phyloP scores from a whole-genome alignment of 2,888 invertebrate species.

The Himalopsyche tibetana region DNA sequence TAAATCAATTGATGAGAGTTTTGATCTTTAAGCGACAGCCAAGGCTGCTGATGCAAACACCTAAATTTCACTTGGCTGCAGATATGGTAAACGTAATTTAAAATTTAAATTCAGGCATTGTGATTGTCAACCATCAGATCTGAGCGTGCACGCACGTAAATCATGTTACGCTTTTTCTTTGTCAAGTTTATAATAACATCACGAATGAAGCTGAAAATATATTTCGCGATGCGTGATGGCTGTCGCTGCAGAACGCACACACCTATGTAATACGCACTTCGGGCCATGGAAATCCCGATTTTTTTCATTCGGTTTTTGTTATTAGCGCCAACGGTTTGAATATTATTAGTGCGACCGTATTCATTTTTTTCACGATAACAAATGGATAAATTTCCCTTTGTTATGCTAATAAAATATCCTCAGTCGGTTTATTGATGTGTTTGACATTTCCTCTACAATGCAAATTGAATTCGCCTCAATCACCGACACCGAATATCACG shows the following conservation, averaged over 20 bases:
- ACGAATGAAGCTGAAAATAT: slow-evolving; percentile 20
- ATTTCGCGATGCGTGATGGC: slow-evolving; percentile 21
- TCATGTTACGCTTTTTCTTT: slow-evolving; percentile 20
- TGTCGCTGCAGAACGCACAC: background rate
- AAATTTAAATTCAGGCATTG: no score
- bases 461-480: background rate
- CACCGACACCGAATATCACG: background rate
- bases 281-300: background rate
- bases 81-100: no score
- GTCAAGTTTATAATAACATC: slow-evolving; percentile 22
- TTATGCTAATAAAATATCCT: slow-evolving; percentile 9
- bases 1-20: no score
- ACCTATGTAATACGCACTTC: background rate
- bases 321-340: background rate
- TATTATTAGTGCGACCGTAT: background rate
- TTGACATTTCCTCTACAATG: slow-evolving; percentile 1
- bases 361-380: background rate
- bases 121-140: no score
- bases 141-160: background rate
- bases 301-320: background rate
- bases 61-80: no score
- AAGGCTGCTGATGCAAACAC: no score
- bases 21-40: no score
- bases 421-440: background rate
- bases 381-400: background rate